phyloP scores from a whole-genome alignment of 2,113 vertebrate genomes.

The Lagenorhynchus albirostris region DNA sequence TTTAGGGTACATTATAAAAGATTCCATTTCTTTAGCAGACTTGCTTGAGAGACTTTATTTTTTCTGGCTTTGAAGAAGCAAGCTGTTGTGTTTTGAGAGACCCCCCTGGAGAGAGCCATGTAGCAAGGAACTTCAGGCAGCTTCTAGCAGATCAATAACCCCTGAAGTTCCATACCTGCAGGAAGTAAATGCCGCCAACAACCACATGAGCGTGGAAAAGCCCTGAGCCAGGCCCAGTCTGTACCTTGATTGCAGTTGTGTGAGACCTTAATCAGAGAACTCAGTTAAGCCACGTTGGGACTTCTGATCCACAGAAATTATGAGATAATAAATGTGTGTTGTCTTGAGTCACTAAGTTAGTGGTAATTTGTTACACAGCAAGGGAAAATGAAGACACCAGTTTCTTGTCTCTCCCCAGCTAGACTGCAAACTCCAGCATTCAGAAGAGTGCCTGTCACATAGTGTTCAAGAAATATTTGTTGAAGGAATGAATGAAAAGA shows the following conservation, averaged over 20 bases:
- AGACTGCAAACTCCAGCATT: background rate
- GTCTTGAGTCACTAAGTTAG: background rate
- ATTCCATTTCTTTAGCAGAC: background rate
- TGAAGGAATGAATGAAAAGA: background rate
- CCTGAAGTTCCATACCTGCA: background rate
- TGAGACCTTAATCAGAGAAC: background rate
- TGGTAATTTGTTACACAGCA: background rate
- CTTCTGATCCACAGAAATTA: background rate
- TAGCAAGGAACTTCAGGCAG: background rate
- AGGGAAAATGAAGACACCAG: background rate
- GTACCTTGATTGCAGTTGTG: background rate
- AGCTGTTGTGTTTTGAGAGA: background rate
- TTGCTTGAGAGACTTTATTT: background rate
- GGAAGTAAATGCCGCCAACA: background rate
- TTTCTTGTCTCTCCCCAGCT: background rate
- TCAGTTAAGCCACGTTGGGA: background rate
- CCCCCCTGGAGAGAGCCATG: rapidly evolving
- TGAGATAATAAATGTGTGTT: background rate
- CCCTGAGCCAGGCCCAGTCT: background rate
- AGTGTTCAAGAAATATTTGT: background rate
- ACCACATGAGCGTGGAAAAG: background rate
- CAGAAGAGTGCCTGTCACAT: background rate
- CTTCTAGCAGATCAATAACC: background rate
- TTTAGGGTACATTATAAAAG: background rate
- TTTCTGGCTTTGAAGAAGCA: background rate